Evolutionary conservation across 2,113 vertebrate genomes (phyloP), one percentile per base, ranked within the genome.

Genomic region (Tringa solitaria): DNA sequence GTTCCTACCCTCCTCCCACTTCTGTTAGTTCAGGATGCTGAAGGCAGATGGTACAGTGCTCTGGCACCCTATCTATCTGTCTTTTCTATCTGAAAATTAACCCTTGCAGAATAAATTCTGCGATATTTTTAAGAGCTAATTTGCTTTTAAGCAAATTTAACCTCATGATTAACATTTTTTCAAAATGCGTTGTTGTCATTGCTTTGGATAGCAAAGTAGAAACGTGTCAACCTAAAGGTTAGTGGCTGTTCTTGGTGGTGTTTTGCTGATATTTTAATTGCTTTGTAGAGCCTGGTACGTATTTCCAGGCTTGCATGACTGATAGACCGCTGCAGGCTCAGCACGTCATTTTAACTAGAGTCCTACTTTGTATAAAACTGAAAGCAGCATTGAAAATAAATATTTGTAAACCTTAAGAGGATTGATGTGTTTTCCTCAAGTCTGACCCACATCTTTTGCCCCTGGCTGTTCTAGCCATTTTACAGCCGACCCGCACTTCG

Each of bases 1-100:
- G 91, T 91, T 93, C 94, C 78, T 87, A 86, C 94, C 90, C 93
- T 96, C 96, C 97, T 93, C 97, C 96, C 83, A 94, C 94, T 96
- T 57, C 67, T 91, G 85, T 95, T 90, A 87, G 54, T 95, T 96
- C 94, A 89, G 84, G 89, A 91, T 93, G 77, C 75, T 91, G 48
- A 83, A 93, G 84, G 93, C 92, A 96, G 95, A 95, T 96, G 92
- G 96, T 75, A n/a, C 79, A 35, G 60, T 56, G 93, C 81, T 95
- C 80, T 87, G 80, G 86, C 69, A 75, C 48, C 68, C 64, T 57
- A 89, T 46, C 59, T 59, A 50, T 56, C 67, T 84, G 59, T 32
- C 61, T 68, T 28, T 70, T 87, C 48, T 76, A 50, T 69, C n/a
- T 83, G 67, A 87, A 88, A 81, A 75, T 60, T 78, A 89, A 79